Percentiles rank a stretch among this genome's conserved stretches.
These are phyloP conservation scores for Hypanus sabinus DNA, from an alignment of 2,113 vertebrate genomes.

Conservation along the genomic window DNA sequence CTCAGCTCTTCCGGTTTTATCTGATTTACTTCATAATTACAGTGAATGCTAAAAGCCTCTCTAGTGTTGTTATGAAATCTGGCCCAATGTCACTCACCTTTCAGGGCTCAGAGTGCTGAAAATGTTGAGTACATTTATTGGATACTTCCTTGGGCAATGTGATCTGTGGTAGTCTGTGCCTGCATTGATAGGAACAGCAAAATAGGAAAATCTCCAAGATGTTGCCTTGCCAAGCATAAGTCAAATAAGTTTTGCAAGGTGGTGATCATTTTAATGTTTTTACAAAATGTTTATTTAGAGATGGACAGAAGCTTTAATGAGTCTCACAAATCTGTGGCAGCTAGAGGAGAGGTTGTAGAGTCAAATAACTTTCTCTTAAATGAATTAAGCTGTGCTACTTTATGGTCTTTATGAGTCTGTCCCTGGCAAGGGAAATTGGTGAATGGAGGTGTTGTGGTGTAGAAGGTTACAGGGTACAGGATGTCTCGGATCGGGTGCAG, in stretches of 20 bases:
- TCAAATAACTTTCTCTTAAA: neutral
- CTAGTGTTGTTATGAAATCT: too few relatives aligned
- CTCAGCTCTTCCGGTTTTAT: too few relatives aligned
- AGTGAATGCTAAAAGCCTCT: too few relatives aligned
- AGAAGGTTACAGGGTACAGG: too few relatives aligned
- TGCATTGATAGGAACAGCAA: too few relatives aligned
- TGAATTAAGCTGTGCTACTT: neutral
- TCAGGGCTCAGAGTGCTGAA: neutral
- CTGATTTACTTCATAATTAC: too few relatives aligned
- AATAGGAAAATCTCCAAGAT: too few relatives aligned
- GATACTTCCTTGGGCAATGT: neutral
- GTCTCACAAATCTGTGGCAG: neutral
- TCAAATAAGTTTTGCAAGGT: neutral
- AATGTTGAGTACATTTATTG: neutral
- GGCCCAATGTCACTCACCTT: neutral
- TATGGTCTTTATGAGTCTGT: neutral
- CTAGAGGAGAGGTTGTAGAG: neutral
- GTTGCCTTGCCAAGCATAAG: neutral
- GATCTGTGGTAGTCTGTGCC: neutral
- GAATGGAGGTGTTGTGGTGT: neutral
- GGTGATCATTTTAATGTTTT: neutral
- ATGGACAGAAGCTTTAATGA: neutral
- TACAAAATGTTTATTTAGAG: neutral
- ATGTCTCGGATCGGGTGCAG: too few relatives aligned
- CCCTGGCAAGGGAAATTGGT: neutral